A percentile compares a stretch with the other conserved stretches of the same genome.
These are phyloP conservation scores for Phrynosoma platyrhinos DNA, from an alignment of 2,113 vertebrate species.

Conservation along the genomic window DNA sequence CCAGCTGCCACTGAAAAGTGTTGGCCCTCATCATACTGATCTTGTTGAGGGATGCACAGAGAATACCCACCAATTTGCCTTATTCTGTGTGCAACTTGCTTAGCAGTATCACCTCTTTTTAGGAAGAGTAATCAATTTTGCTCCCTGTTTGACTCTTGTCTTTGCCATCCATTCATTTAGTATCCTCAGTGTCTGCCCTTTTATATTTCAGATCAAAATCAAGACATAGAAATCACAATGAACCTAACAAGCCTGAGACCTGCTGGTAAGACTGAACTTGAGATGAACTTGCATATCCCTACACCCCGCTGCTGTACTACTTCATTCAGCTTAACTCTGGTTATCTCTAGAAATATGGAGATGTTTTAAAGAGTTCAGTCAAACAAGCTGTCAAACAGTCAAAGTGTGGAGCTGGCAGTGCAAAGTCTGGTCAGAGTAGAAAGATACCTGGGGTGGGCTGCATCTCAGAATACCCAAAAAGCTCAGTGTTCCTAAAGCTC, in stretches of 20 bases:
- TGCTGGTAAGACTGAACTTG: neutral
- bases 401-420: neutral
- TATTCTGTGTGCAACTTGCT: too few relatives aligned
- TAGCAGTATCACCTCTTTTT: too few relatives aligned
- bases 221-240: neutral
- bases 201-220: neutral
- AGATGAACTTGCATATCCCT: neutral
- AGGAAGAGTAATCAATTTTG: neutral
- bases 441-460: too few relatives aligned
- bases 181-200: neutral
- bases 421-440: too few relatives aligned
- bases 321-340: neutral
- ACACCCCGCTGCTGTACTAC: neutral
- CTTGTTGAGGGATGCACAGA: too few relatives aligned
- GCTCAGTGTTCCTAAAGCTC: too few relatives aligned
- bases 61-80: too few relatives aligned
- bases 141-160: neutral
- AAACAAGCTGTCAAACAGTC: neutral
- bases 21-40: too few relatives aligned
- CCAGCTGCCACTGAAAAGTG: too few relatives aligned
- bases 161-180: neutral
- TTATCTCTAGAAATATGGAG: neutral
- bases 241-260: neutral
- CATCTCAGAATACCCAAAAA: too few relatives aligned
- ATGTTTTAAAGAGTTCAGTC: neutral